Evolutionary conservation across 2,797 vertebrate species (phyloP), one percentile per base, ranked within the genome.

Genomic region (Sitta carolinensis): DNA sequence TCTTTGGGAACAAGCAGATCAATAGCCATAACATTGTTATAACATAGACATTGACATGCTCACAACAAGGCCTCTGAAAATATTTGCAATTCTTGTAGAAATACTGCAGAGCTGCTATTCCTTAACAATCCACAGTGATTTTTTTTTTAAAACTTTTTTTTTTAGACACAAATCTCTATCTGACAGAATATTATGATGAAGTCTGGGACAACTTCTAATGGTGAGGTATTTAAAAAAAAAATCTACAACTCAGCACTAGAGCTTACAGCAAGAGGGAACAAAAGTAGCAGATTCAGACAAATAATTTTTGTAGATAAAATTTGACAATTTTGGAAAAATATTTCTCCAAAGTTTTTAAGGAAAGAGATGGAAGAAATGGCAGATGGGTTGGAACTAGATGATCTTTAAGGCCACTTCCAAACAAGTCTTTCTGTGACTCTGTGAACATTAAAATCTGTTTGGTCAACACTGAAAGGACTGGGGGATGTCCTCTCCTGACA

Each of bases 1-100:
- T 91, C 58, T 48, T 94, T 92, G 70, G 88, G 83, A 95, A 76
- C 92, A 84, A 69, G 87, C 67, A 84, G 87, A 96, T 96, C 95
- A 90, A 96, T 93, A 96, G 74, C 54, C 83, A 79, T 95, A 96
- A 84, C 74, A 51, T 38, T 72, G 61, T 61, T 96, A 75, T 63
- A 90, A 90, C 87, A 92, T 23, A 74, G 16, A 91, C 87, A 91
- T n/a, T 57, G 94, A 95, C 81, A 79, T 1, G 0, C 55, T 86
- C 3, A 0, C 75, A 87, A 86, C 30, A 55, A 91, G 83, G 47
- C 66, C 67, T 68, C 79, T 91, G 80, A 87, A 87, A 95, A 90
- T 84, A 95, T 79, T 40, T 93, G 80, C 87, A 84, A 13, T 86
- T 88, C 74, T 79, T 38, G 19, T 59, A 91, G 79, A 88, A 95